A percentile compares a stretch with the other conserved stretches of the same genome.
Evolutionary conservation across 2,797 vertebrate species (phyloP).

Genomic region (Micromesistius poutassou): DNA sequence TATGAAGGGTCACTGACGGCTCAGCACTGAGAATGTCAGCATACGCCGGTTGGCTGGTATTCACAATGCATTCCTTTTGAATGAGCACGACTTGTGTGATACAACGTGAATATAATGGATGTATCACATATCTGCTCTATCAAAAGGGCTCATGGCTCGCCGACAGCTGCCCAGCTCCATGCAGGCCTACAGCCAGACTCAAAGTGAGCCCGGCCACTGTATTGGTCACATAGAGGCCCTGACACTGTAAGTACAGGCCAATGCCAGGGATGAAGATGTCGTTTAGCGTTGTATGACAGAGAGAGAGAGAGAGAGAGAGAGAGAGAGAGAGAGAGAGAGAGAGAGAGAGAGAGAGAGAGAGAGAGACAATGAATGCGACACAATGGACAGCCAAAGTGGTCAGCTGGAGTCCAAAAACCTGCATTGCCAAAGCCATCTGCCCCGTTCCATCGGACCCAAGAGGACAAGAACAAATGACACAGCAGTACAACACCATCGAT

Average conservation of each 20-base stretch:
- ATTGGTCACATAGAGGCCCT: neutral
- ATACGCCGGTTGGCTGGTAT: too few species aligned
- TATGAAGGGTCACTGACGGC: too few species aligned
- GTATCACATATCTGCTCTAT: too few species aligned
- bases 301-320: neutral
- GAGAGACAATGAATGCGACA: neutral
- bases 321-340: neutral
- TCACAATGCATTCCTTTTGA: too few species aligned
- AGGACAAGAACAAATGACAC: constrained; percentile 1
- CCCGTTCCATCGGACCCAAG: neutral
- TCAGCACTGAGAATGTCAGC: too few species aligned
- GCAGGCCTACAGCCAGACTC: neutral
- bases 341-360: neutral
- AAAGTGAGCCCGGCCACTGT: neutral
- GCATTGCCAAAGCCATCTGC: neutral
- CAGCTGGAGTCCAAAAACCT: neutral
- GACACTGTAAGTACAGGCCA: neutral
- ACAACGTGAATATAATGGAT: too few species aligned
- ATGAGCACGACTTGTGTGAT: too few species aligned
- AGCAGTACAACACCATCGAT: neutral
- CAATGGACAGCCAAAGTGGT: neutral
- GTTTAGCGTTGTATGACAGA: neutral
- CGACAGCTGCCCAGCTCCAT: too few species aligned
- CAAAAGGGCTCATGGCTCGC: too few species aligned
- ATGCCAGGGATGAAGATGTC: neutral